phyloP scores from a whole-genome alignment of 2,888 invertebrate genomes.

The Latrodectus elegans region DNA sequence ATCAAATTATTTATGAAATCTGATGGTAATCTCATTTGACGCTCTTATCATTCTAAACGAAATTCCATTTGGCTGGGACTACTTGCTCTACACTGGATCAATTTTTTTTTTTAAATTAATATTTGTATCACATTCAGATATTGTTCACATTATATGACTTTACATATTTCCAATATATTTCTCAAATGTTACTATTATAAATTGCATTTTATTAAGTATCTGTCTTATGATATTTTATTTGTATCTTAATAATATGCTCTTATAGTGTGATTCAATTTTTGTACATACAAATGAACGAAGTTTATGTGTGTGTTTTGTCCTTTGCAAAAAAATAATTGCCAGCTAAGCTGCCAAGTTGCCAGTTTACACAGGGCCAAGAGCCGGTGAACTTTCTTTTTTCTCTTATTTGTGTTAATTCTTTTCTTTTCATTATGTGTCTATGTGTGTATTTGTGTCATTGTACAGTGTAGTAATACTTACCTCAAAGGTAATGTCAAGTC shows the following conservation, averaged over 20 bases:
- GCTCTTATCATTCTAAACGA: too few relatives aligned
- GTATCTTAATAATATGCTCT: background rate
- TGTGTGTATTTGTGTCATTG: conserved; percentile 46
- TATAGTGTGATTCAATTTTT: conserved; percentile 17
- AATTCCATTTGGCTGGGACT: too few relatives aligned
- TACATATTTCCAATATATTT: too few relatives aligned
- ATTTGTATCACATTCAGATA: too few relatives aligned
- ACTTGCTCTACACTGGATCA: too few relatives aligned
- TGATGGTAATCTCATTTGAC: too few relatives aligned
- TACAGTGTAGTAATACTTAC: conserved; percentile 61
- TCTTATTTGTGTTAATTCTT: conserved; percentile 36
- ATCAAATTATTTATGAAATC: too few relatives aligned
- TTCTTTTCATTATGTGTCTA: conserved; percentile 33
- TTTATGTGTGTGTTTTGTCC: conserved; percentile 39
- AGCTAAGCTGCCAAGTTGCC: conserved; percentile 65
- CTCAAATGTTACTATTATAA: too few relatives aligned
- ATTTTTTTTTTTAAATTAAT: too few relatives aligned
- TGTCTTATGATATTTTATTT: background rate
- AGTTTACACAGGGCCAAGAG: conserved; percentile 39
- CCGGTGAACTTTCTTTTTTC: conserved; percentile 51
- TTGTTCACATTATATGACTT: too few relatives aligned
- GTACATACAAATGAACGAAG: conserved; percentile 29
- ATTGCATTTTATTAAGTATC: too few relatives aligned
- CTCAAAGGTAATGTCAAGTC: conserved; percentile 63
- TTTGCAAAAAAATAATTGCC: conserved; percentile 52